These are phyloP conservation scores for Limnodromus scolopaceus DNA, from an alignment of 2,797 vertebrate genomes.

Conservation along the genomic window DNA sequence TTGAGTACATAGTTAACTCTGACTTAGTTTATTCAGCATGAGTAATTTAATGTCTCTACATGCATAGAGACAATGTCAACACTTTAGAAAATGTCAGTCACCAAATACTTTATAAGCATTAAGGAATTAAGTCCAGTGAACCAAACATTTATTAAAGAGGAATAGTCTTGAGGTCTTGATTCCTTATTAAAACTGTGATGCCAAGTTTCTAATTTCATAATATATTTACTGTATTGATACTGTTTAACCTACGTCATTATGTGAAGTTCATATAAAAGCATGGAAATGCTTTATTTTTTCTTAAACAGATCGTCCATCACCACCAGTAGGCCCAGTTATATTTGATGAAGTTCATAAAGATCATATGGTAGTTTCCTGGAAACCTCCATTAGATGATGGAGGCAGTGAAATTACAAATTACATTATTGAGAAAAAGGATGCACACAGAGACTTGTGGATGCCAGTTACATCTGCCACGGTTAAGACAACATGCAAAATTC, in stretches of 20 bases:
- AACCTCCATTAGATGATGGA: slow-evolving; percentile 94
- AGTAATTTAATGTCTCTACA: neutral
- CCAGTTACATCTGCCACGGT: slow-evolving; percentile 91
- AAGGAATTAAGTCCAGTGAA: neutral
- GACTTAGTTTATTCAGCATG: neutral
- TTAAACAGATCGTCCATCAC: slow-evolving; percentile 90
- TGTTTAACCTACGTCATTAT: neutral
- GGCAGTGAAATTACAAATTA: slow-evolving; percentile 95
- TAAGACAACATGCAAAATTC: slow-evolving; percentile 94
- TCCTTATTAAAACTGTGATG: neutral
- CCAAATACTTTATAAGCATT: neutral
- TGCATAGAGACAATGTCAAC: neutral
- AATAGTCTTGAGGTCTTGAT: neutral
- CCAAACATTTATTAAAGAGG: neutral
- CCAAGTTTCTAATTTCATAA: neutral
- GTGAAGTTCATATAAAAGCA: neutral
- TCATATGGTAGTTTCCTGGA: slow-evolving; percentile 96
- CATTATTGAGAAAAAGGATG: slow-evolving; percentile 93
- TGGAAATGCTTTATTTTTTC: neutral
- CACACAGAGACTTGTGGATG: slow-evolving; percentile 93
- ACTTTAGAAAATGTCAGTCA: neutral
- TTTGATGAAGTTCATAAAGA: slow-evolving; percentile 97
- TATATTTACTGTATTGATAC: neutral
- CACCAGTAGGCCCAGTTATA: slow-evolving; percentile 93
- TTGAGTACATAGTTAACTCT: neutral